Conservation (phyloP, 1,140 invertebrate species). For the Drosophila kurseongensis region DNA sequence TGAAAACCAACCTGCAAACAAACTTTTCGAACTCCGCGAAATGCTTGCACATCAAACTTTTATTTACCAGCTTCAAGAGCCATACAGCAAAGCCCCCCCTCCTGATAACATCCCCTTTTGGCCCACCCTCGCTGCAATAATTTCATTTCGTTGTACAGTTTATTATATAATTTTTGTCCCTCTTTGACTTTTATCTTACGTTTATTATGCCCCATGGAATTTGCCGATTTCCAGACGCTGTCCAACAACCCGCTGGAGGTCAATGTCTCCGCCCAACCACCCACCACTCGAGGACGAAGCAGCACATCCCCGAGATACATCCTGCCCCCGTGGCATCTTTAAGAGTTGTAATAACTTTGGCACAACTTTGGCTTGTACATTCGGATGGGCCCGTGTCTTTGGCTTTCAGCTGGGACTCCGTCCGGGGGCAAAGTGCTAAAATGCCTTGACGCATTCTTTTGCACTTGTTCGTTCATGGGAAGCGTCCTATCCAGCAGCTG, state of each 20-base stretch:
- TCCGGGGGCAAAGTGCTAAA: conserved; percentile 58
- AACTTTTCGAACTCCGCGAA: conserved; percentile 28
- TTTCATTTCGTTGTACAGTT: conserved; percentile 77
- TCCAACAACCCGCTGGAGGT: conserved; percentile 56
- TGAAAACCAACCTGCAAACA: conserved; percentile 32
- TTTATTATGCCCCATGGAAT: conserved; percentile 83
- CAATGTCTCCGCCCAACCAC: conserved; percentile 53
- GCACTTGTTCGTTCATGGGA: conserved; percentile 45
- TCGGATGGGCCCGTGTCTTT: conserved; percentile 33
- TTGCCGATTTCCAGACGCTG: conserved; percentile 68
- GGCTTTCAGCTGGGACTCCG: conserved; percentile 29
- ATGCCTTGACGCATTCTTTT: conserved; percentile 77
- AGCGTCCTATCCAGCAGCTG: conserved; percentile 43
- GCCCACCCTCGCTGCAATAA: conserved; percentile 56
- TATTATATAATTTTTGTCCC: conserved; percentile 84
- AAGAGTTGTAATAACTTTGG: conserved; percentile 80
- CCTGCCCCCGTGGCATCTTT: conserved; percentile 30
- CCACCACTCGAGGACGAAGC: conserved; percentile 17
- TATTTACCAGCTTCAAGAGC: conserved; percentile 48
- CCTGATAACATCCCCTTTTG: not conserved
- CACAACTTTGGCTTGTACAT: conserved; percentile 62
- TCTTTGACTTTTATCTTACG: conserved; percentile 83
- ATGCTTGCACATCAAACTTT: conserved; percentile 49
- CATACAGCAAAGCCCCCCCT: not conserved
- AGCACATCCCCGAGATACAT: conserved; percentile 32